phyloP scores from a whole-genome alignment of 2,888 invertebrate genomes.

The Alsophila aescularia region DNA sequence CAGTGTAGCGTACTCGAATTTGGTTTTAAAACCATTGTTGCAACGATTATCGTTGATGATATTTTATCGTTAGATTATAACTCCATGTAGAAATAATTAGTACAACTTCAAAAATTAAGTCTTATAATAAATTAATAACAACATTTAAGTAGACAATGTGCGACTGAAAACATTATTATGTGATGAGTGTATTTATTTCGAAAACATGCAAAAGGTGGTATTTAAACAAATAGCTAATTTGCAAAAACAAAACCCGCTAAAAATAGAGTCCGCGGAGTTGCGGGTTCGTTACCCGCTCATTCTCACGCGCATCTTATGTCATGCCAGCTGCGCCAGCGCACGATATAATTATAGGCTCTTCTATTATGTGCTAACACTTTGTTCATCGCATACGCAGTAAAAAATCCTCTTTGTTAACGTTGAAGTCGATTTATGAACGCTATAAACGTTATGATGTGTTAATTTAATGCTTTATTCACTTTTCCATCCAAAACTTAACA shows the following conservation, averaged over 20 bases:
- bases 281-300: slow-evolving; percentile 71
- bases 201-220: slow-evolving; percentile 8
- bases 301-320: slow-evolving; percentile 68
- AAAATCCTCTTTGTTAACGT: slow-evolving; percentile 6
- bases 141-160: too few species aligned
- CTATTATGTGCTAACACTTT: slow-evolving; percentile 28
- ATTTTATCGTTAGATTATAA: too few species aligned
- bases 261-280: slow-evolving; percentile 24
- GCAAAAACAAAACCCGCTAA: slow-evolving; percentile 1
- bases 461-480: slow-evolving; percentile 3
- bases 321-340: slow-evolving; percentile 54
- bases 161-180: too few species aligned
- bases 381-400: slow-evolving; percentile 4
- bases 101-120: too few species aligned
- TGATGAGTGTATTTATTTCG: too few species aligned
- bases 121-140: too few species aligned
- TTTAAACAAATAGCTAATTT: slow-evolving; percentile 22
- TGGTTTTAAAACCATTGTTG: too few species aligned
- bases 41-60: too few species aligned
- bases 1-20: too few species aligned
- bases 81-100: too few species aligned
- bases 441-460: slow-evolving; percentile 22
- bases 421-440: slow-evolving; percentile 13
- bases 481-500: not conserved
- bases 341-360: slow-evolving; percentile 15